A percentile compares a stretch with the other conserved stretches of the same genome.
Conservation (phyloP, 1,140 invertebrate species). For the Nephotettix cincticeps region DNA sequence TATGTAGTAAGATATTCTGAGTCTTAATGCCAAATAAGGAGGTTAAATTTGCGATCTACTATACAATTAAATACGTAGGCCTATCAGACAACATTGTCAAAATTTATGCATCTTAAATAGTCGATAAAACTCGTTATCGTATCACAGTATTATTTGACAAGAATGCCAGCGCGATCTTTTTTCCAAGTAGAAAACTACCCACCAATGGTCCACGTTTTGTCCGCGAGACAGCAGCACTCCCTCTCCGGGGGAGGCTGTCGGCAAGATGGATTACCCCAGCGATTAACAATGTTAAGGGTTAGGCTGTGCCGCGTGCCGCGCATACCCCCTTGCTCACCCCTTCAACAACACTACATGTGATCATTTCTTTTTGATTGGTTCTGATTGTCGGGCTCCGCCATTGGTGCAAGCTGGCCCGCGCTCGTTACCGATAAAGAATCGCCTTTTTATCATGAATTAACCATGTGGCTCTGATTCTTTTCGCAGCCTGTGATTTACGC, state of each 20-base stretch:
- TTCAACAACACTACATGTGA: background rate
- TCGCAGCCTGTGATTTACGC: background rate
- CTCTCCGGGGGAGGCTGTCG: conserved; percentile 11
- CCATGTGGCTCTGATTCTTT: conserved; percentile 5
- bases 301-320: background rate
- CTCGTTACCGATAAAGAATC: conserved; percentile 1
- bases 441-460: background rate
- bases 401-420: background rate
- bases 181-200: too few relatives aligned
- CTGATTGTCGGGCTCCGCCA: conserved; percentile 4
- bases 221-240: background rate
- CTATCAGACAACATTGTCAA: too few relatives aligned
- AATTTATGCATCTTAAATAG: too few relatives aligned
- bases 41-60: too few relatives aligned
- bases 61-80: too few relatives aligned
- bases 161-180: too few relatives aligned
- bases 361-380: conserved; percentile 18
- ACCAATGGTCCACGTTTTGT: too few relatives aligned
- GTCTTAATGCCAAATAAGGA: too few relatives aligned
- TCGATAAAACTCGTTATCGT: too few relatives aligned
- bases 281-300: conserved; percentile 15
- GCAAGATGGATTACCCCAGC: conserved; percentile 1
- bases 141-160: too few relatives aligned
- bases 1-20: too few relatives aligned
- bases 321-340: conserved; percentile 6